Evolutionary conservation across 2,888 invertebrate genomes (phyloP).

Genomic region (Xanthorhoe designata): DNA sequence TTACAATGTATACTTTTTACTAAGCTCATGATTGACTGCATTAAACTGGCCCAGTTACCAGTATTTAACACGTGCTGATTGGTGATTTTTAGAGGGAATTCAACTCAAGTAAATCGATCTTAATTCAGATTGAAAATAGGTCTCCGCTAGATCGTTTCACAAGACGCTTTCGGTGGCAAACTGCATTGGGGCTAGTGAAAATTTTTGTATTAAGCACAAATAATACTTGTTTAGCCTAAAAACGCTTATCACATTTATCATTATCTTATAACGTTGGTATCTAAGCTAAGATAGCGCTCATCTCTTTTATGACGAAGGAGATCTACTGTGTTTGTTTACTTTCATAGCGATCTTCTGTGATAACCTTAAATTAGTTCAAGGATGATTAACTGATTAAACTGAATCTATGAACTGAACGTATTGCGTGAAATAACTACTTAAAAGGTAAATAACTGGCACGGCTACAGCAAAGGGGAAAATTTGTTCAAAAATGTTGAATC

Average conservation of each 20-base stretch:
- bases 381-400: slow-evolving; percentile 41
- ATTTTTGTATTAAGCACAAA: neutral
- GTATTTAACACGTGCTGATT: slow-evolving; percentile 66
- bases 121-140: slow-evolving; percentile 43
- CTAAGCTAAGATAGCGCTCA: slow-evolving; percentile 15
- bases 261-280: slow-evolving; percentile 6
- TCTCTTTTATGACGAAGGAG: slow-evolving; percentile 10
- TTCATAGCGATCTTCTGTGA: slow-evolving; percentile 2
- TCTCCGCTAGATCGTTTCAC: slow-evolving; percentile 30
- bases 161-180: slow-evolving; percentile 3
- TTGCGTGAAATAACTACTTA: slow-evolving; percentile 38
- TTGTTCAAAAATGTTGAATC: slow-evolving; percentile 3
- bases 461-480: neutral
- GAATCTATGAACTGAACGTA: slow-evolving; percentile 24
- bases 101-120: slow-evolving; percentile 42
- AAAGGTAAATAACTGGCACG: slow-evolving; percentile 17
- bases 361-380: slow-evolving; percentile 47
- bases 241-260: slow-evolving; percentile 8
- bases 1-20: slow-evolving; percentile 69
- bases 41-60: slow-evolving; percentile 66
- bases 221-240: slow-evolving; percentile 10
- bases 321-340: slow-evolving; percentile 9
- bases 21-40: slow-evolving; percentile 69
- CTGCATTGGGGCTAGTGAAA: neutral
- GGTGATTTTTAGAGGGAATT: slow-evolving; percentile 46